These are phyloP conservation scores for Scylla paramamosain DNA, from an alignment of 1,140 invertebrate species.

Conservation along the genomic window DNA sequence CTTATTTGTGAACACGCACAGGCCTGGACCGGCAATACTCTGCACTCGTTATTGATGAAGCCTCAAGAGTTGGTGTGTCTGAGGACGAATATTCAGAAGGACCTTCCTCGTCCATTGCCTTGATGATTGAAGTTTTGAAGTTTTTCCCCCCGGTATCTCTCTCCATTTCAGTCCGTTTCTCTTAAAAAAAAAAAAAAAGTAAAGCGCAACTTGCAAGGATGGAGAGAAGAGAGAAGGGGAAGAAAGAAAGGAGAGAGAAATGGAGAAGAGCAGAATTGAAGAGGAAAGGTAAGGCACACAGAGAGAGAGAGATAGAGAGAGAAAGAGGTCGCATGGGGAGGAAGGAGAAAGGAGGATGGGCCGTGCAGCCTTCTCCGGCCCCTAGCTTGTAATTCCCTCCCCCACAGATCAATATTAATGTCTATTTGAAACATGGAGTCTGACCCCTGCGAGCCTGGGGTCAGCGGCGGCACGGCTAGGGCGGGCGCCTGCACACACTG, in stretches of 20 bases:
- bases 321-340: background rate
- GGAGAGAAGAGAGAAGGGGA: background rate
- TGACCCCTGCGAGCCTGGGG: background rate
- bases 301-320: slow-evolving; percentile 48
- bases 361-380: background rate
- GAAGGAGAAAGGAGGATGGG: background rate
- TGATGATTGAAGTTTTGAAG: background rate
- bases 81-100: background rate
- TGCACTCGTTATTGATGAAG: background rate
- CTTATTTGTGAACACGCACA: background rate
- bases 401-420: slow-evolving; percentile 25
- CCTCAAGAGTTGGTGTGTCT: background rate
- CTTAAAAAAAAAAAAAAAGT: background rate
- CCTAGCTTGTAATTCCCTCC: background rate
- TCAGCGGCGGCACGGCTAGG: background rate
- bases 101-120: background rate
- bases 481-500: background rate
- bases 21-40: background rate
- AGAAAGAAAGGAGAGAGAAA: slow-evolving; percentile 21
- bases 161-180: background rate
- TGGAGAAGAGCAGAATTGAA: slow-evolving; percentile 16
- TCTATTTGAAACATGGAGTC: background rate
- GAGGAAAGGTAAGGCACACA: background rate
- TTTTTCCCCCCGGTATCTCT: background rate
- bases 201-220: background rate